Percentiles rank a stretch among this genome's conserved stretches.
Evolutionary conservation across 2,888 invertebrate genomes (phyloP).

Genomic region (Polylopha cassiicola): DNA sequence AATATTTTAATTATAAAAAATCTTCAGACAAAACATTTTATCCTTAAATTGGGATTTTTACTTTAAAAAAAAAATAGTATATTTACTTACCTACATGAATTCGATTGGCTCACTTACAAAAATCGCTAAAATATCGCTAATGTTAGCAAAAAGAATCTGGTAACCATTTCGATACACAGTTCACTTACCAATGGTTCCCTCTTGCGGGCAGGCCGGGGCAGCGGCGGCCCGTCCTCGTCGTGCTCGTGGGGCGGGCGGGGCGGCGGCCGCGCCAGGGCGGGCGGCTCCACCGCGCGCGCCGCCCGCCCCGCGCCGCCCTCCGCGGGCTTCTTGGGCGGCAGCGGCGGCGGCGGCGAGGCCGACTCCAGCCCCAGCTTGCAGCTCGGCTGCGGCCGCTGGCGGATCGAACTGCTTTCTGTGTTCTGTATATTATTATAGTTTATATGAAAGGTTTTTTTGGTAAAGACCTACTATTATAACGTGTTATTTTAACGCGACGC

Average conservation of each 20-base stretch:
- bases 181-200: constrained; percentile 52
- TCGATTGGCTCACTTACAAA: too few species aligned
- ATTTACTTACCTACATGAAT: too few species aligned
- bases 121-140: too few species aligned
- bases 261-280: constrained; percentile 52
- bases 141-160: too few species aligned
- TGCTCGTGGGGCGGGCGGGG: constrained; percentile 30
- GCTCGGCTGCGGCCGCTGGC: constrained; percentile 49
- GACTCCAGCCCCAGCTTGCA: constrained; percentile 45
- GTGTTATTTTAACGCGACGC: too few species aligned
- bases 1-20: not conserved
- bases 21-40: too few species aligned
- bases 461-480: too few species aligned
- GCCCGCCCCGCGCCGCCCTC: constrained; percentile 55
- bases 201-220: constrained; percentile 58
- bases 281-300: constrained; percentile 81
- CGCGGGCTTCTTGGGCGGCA: constrained; percentile 72
- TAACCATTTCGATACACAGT: not conserved
- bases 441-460: too few species aligned
- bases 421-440: constrained; percentile 31
- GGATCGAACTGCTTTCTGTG: constrained; percentile 49
- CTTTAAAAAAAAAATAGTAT: too few species aligned
- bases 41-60: too few species aligned
- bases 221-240: constrained; percentile 48
- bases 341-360: constrained; percentile 82